Evolutionary conservation across 2,797 vertebrate species (phyloP).

Genomic region (Sternotherus odoratus): DNA sequence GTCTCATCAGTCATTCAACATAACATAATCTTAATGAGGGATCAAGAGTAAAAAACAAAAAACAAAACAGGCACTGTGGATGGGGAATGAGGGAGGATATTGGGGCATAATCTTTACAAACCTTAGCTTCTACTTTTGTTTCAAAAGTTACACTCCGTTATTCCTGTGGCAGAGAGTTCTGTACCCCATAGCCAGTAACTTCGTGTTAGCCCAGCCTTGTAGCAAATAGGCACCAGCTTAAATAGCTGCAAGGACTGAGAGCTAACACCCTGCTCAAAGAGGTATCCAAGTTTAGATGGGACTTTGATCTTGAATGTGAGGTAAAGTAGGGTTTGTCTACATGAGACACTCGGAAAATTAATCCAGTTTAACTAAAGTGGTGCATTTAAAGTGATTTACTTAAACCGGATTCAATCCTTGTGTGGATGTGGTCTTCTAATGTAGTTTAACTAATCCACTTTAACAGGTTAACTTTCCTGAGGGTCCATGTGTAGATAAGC

Average conservation of each 20-base stretch:
- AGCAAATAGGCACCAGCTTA: background rate
- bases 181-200: background rate
- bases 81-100: accelerated
- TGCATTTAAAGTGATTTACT: background rate
- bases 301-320: slow-evolving; percentile 15
- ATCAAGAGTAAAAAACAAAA: background rate
- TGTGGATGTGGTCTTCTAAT: background rate
- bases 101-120: background rate
- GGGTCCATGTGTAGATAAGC: background rate
- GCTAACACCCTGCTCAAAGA: slow-evolving; percentile 16
- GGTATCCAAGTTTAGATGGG: slow-evolving; percentile 14
- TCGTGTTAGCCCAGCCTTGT: background rate
- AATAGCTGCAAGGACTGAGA: slow-evolving; percentile 31
- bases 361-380: background rate
- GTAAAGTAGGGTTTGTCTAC: slow-evolving; percentile 27
- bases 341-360: background rate
- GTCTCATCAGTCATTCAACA: background rate
- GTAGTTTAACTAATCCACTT: background rate
- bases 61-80: background rate
- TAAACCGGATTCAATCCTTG: background rate
- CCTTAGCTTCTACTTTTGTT: background rate
- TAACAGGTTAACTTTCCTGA: background rate
- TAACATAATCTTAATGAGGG: background rate
- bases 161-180: background rate
- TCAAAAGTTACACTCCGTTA: slow-evolving; percentile 41